phyloP scores from a whole-genome alignment of 2,888 invertebrate species.

The Stenchaetothrips biformis region DNA sequence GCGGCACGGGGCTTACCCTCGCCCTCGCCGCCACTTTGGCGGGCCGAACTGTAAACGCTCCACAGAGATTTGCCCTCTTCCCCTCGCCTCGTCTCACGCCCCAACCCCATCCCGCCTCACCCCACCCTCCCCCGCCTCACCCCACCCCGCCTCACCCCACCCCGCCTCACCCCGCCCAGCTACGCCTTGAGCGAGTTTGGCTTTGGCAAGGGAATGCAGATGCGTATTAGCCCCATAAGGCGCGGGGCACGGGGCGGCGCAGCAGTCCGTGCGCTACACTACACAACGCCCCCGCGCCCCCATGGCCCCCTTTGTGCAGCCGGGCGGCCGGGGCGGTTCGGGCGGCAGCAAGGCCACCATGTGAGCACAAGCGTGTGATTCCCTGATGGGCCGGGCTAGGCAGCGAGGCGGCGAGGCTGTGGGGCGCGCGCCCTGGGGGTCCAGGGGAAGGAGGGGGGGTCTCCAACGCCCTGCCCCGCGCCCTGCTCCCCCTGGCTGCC shows the following conservation, averaged over 20 bases:
- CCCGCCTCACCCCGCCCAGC: background rate
- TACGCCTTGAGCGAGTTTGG: background rate
- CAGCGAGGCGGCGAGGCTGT: background rate
- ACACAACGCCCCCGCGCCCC: background rate
- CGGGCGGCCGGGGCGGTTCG: background rate
- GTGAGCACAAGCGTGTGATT: constrained; percentile 17
- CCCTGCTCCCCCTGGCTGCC: no score
- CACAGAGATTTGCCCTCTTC: no score
- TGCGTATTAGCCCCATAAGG: constrained; percentile 5
- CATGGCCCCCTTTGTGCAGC: background rate
- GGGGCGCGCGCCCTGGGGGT: background rate
- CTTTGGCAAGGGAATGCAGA: background rate
- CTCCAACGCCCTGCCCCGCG: no score
- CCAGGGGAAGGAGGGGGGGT: background rate
- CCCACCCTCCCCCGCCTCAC: no score
- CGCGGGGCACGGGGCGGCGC: background rate
- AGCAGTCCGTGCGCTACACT: no score
- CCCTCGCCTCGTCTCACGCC: no score
- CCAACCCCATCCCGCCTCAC: no score
- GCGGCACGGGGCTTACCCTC: no score
- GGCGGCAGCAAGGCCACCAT: background rate
- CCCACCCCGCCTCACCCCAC: background rate
- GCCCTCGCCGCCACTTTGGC: no score
- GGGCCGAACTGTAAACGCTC: no score
- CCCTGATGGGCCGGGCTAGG: background rate